Evolutionary conservation across 1,140 invertebrate species (phyloP), one percentile per base, ranked within the genome.

Genomic region (Cyphomyrmex costatus): DNA sequence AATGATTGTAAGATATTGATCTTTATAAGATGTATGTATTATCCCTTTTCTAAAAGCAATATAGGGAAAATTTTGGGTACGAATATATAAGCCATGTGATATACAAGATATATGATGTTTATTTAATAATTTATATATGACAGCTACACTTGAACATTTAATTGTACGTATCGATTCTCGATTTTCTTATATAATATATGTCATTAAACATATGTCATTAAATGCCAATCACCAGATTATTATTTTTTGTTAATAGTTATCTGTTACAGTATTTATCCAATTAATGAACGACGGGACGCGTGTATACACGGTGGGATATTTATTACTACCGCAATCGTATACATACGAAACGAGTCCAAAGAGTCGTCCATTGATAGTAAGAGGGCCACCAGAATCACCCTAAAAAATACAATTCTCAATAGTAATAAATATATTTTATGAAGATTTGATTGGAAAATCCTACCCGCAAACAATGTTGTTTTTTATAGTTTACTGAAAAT

Each of bases 321-420:
- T 78, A 3, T 27, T 63, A 7, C 85, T 78, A 7, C 86, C 95
- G 89, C 95, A 96, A 36, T 92, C 86, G 1, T 86, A 1, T 8
- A 2, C 79, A 42, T 10, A 42, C 10, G 94, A 95, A 12, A 95
- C 94, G 4, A 96, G 89, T 27, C 96, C 96, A n/a, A 92, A 86
- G 88, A 86, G 89, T 58, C 94, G 90, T 24, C 90, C 91, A 36
- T 94, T 86, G 71, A 95, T 95, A 21, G 95, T 94, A 85, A n/a
- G 10, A 42, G 96, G 96, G 19, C 95, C 96, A 21, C 95, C 96
- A 19, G 94, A 95, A 85, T 96, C 96, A 82, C 95, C 95, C 95
- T 96, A 36, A 36, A 36, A 66, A 79, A 49, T 65, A 0, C 14
- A 79, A 19, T 53, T 16, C 14, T 1, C 27, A 24, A n/a, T 36